A percentile compares a stretch with the other conserved stretches of the same genome.
Evolutionary conservation across 2,888 invertebrate species (phyloP).

Genomic region (Agriopis marginaria): DNA sequence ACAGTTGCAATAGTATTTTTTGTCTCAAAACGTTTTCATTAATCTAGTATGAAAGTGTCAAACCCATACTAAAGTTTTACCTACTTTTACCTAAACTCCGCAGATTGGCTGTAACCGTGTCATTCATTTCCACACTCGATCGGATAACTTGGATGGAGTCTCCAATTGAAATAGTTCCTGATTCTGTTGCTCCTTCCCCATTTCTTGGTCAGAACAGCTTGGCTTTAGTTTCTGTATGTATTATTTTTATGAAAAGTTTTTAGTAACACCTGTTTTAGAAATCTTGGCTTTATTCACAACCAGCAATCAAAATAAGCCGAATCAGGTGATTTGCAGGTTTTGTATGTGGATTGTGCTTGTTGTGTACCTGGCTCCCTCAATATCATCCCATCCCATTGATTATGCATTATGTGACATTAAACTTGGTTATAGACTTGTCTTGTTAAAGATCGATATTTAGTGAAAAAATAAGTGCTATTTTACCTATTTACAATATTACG

Average conservation of each 20-base stretch:
- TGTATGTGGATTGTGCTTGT: too few species aligned
- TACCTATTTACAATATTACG: too few species aligned
- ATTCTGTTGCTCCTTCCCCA: constrained; percentile 16
- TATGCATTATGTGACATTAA: too few species aligned
- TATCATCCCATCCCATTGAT: too few species aligned
- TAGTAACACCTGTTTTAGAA: background rate
- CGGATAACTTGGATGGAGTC: constrained; percentile 34
- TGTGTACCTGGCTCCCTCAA: too few species aligned
- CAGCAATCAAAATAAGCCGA: too few species aligned
- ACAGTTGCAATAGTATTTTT: too few species aligned
- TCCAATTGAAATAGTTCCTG: constrained; percentile 41
- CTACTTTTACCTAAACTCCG: constrained; percentile 30
- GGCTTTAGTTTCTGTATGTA: background rate
- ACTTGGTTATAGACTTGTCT: too few species aligned
- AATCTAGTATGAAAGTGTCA: constrained; percentile 17
- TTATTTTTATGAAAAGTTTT: background rate
- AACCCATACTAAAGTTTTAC: constrained; percentile 21
- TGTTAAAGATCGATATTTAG: too few species aligned
- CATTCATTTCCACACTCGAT: constrained; percentile 36
- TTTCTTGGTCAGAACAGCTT: constrained; percentile 7
- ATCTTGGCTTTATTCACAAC: background rate
- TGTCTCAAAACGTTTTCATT: background rate
- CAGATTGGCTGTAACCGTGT: constrained; percentile 37
- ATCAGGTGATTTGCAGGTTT: too few species aligned
- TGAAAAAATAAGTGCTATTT: too few species aligned